Evolutionary conservation across 1,140 invertebrate species (phyloP).

Genomic region (Ganaspis sp.): DNA sequence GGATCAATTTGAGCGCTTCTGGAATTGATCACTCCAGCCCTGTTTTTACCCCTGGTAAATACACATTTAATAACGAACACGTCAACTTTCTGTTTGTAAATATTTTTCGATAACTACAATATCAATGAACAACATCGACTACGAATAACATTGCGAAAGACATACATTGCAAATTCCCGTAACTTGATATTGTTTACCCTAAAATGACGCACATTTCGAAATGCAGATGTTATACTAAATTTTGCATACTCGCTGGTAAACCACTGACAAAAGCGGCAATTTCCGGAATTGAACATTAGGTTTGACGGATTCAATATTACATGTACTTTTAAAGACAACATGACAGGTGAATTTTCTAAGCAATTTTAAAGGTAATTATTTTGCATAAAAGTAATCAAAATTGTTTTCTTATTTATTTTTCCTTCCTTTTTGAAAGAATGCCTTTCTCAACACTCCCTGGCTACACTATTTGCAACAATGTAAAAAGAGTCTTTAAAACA

Average conservation of each 20-base stretch:
- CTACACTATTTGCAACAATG: slow-evolving; percentile 47
- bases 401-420: too few relatives aligned
- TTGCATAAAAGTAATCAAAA: too few relatives aligned
- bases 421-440: too few relatives aligned
- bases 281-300: slow-evolving; percentile 12
- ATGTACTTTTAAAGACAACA: background rate
- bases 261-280: slow-evolving; percentile 37
- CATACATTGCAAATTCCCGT: background rate
- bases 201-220: slow-evolving; percentile 34
- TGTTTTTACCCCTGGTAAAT: background rate
- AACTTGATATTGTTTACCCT: background rate
- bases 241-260: slow-evolving; percentile 37
- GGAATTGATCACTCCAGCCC: too few relatives aligned
- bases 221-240: slow-evolving; percentile 39
- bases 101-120: background rate
- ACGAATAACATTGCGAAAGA: background rate
- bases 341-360: too few relatives aligned
- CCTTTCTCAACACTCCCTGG: background rate
- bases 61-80: background rate
- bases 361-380: too few relatives aligned
- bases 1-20: too few relatives aligned
- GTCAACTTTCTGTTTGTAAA: background rate
- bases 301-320: background rate
- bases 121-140: too few relatives aligned
- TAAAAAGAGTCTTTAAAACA: slow-evolving; percentile 45